A percentile compares a stretch with the other conserved stretches of the same genome.
Conservation (phyloP, 2,113 vertebrate species). For the Ammospiza caudacuta region DNA sequence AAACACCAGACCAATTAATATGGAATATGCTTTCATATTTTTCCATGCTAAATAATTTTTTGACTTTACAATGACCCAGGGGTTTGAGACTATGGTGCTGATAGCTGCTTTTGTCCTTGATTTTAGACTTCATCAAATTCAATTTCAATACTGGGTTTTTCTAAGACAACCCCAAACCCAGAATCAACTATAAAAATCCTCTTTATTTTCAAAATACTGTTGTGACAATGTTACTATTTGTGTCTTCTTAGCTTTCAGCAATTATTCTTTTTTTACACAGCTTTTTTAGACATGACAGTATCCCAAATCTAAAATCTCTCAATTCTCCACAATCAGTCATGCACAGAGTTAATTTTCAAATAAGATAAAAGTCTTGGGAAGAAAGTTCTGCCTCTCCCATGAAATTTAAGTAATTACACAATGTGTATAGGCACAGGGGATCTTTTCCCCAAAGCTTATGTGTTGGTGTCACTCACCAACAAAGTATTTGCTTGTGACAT, state of each 20-base stretch:
- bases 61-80: not conserved
- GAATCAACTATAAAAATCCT: not conserved
- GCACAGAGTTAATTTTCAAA: not conserved
- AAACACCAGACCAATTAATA: not conserved
- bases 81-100: not conserved
- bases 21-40: not conserved
- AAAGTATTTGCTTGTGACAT: not conserved
- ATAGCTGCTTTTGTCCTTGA: not conserved
- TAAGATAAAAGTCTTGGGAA: not conserved
- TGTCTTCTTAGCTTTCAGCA: not conserved
- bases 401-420: not conserved
- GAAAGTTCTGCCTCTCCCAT: not conserved
- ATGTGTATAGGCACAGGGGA: not conserved
- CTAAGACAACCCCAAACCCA: not conserved
- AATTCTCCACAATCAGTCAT: not conserved
- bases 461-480: not conserved
- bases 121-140: not conserved
- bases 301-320: not conserved
- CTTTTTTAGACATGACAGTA: not conserved
- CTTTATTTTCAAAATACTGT: not conserved
- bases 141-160: not conserved
- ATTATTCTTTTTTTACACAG: not conserved
- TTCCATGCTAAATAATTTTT: not conserved
- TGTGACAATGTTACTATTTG: not conserved
- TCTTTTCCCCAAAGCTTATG: fast-evolving